Percentiles rank a stretch among this genome's conserved stretches.
phyloP scores from a whole-genome alignment of 2,797 vertebrate genomes.

The Heliangelus exortis region DNA sequence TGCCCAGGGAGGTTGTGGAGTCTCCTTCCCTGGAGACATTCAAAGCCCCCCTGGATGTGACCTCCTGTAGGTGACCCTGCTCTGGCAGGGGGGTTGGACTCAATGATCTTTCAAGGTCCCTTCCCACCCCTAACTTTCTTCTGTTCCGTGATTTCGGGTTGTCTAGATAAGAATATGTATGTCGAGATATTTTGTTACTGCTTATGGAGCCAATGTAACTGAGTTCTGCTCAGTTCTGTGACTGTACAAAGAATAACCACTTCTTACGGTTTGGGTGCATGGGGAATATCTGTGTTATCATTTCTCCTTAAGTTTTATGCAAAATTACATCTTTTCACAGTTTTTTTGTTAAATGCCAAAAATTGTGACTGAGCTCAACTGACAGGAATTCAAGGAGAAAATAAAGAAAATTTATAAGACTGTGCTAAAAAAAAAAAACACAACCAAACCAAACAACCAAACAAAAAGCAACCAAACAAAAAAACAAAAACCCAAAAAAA shows the following conservation, averaged over 20 bases:
- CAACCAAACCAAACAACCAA: no score
- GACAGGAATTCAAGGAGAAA: not conserved
- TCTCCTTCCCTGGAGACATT: no score
- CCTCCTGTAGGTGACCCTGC: no score
- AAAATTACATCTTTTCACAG: not conserved
- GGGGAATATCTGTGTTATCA: not conserved
- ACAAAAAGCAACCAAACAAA: not conserved
- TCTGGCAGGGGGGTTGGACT: no score
- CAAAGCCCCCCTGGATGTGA: no score
- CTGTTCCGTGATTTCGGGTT: not conserved
- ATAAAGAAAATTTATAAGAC: not conserved
- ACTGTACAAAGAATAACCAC: not conserved
- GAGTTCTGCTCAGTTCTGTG: not conserved
- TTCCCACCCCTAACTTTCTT: no score
- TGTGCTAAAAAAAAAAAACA: not conserved
- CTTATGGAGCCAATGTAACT: not conserved
- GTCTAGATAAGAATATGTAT: accelerated
- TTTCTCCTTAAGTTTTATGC: not conserved
- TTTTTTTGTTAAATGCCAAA: not conserved
- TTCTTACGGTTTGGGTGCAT: not conserved
- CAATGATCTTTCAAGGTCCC: no score
- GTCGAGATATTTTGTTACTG: not conserved
- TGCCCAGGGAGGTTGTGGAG: no score
- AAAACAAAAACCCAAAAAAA: not conserved
- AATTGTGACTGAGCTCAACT: not conserved